Evolutionary conservation across 2,888 invertebrate species (phyloP).

Genomic region (Zaprionus lineosus): DNA sequence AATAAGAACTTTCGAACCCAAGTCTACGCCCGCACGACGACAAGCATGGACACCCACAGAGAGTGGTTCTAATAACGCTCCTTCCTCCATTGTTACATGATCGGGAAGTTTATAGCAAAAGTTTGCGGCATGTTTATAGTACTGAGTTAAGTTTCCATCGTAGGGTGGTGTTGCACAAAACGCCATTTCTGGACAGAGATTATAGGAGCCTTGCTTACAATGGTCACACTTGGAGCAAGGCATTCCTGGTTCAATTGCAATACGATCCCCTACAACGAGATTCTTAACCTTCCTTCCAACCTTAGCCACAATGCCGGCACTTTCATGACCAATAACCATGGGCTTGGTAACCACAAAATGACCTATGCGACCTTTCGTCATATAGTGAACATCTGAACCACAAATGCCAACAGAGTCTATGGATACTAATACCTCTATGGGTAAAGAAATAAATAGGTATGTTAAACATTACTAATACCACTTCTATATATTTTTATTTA

Average conservation of each 20-base stretch:
- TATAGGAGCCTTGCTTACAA: constrained; percentile 94
- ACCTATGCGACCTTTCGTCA: constrained; percentile 92
- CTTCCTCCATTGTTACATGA: constrained; percentile 95
- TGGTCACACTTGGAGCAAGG: constrained; percentile 92
- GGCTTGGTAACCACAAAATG: constrained; percentile 93
- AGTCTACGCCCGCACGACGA: constrained; percentile 89
- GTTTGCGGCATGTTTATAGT: constrained; percentile 94
- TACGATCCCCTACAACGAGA: constrained; percentile 92
- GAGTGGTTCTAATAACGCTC: constrained; percentile 95
- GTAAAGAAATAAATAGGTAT: no score
- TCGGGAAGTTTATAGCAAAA: constrained; percentile 95
- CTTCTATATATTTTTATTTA: no score
- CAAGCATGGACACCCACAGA: constrained; percentile 97
- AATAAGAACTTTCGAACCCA: constrained; percentile 89
- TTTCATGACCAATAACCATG: constrained; percentile 98
- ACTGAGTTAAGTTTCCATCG: constrained; percentile 94
- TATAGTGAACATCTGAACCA: constrained; percentile 97
- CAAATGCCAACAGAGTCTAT: constrained; percentile 99
- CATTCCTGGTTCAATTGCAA: constrained; percentile 97
- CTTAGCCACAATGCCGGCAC: constrained; percentile 90
- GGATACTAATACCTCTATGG: constrained; percentile 85
- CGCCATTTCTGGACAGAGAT: constrained; percentile 92
- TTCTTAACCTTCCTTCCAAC: constrained; percentile 88
- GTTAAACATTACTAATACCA: background rate
- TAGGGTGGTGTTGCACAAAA: constrained; percentile 98